Evolutionary conservation across 2,113 vertebrate species (phyloP).

Genomic region (Pyxicephalus adspersus): DNA sequence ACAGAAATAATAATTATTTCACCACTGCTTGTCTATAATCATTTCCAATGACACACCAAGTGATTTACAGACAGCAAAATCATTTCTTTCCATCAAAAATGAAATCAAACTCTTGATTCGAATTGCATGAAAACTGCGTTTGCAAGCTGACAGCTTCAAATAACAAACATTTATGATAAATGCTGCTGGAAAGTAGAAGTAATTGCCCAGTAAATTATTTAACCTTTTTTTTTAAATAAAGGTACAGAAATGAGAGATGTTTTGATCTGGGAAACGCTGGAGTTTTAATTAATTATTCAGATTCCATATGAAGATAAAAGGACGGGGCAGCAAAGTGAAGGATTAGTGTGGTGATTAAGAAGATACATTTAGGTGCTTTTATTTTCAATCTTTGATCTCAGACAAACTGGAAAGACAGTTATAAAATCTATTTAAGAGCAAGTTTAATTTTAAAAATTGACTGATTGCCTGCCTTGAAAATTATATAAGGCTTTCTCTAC

Average conservation of each 20-base stretch:
- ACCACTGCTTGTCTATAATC: too few relatives aligned
- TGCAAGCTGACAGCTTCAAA: not conserved
- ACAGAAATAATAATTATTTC: too few relatives aligned
- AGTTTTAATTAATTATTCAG: conserved; percentile 1
- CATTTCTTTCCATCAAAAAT: too few relatives aligned
- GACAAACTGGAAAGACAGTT: not conserved
- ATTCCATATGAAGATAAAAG: conserved; percentile 6
- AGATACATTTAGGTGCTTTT: conserved; percentile 7
- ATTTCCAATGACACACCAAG: too few relatives aligned
- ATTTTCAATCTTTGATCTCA: conserved; percentile 24
- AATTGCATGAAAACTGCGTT: too few relatives aligned
- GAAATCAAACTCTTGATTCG: too few relatives aligned
- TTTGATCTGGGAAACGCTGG: not conserved
- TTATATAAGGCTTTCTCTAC: not conserved
- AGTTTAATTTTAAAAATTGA: conserved; percentile 8
- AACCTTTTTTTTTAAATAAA: conserved; percentile 10
- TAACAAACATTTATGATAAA: not conserved
- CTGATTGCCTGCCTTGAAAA: not conserved
- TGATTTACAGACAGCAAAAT: too few relatives aligned
- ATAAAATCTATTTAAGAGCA: not conserved
- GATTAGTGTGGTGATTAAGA: conserved; percentile 9
- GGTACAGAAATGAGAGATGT: not conserved
- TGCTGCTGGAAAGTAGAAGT: not conserved
- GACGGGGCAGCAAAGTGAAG: not conserved
- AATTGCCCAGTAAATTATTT: not conserved